Base-by-base conservation (phyloP, 2,888 invertebrate genomes). In the Chaetogeoica ovagalla region DNA sequence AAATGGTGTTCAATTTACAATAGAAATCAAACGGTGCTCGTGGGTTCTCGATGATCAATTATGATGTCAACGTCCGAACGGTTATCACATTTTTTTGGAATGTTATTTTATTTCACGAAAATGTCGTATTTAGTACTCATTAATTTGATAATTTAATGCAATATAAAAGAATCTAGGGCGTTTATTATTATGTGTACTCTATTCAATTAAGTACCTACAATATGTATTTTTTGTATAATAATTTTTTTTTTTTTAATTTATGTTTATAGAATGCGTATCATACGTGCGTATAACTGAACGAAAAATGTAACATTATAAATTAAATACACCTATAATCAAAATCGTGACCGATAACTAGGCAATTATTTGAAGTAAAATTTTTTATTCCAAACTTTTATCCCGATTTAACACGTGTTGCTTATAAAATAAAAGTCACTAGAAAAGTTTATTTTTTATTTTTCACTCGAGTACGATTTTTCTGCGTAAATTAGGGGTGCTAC, bases 51-150 rank as follows among this genome's bases (percentile, higher is more conserved):
- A 60, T 37, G 37, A n/a, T 43, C 23, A 19, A 57, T 55, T 74
- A 59, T 30, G 19, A 30, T 73, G 60, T 81, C 71, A 52, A 21
- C 39, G 62, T 17, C 23, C 65, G 43, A 65, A 72, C 55, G 39
- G 70, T 43, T 74, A 43, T 81, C 81, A 77, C 48, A 62, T n/a
- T 57, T 19, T 52, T 62, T 39, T 70, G 57, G 23, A 57, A n/a
- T 57, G 17, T 23, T 68, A 59, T 68, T 68, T 59, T 57, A 4
- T 57, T 57, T 59, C 9, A 68, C 15, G 30, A 68, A n/a, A 57
- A 43, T 43, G 57, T 76, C 59, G 7, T 55, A n/a, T 68, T 68
- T 66, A 59, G 59, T 66, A 55, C 17, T 2, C 59, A 7, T 74
- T 23, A 19, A 30, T 39, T 57, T 4, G 23, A 7, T 66, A 57